Evolutionary conservation across 2,113 vertebrate species (phyloP), one percentile per base, ranked within the genome.

Genomic region (Maccullochella peelii): DNA sequence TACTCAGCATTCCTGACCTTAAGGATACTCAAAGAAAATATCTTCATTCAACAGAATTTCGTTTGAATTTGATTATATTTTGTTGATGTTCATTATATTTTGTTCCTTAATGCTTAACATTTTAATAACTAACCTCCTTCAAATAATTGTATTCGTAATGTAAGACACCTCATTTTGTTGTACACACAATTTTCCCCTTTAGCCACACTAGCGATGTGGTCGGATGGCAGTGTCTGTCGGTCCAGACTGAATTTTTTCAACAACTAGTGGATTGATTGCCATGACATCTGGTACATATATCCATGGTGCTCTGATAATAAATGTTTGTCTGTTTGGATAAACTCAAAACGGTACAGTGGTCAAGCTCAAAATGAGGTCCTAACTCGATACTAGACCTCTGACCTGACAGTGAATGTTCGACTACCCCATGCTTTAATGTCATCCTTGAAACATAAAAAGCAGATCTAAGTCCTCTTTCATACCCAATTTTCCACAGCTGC

Each of bases 1-100:
- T 33, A 58, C 42, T 62, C 21, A 8, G 12, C 76, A 50, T 75
- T 79, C 68, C 36, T 54, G 63, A 88, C 40, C 15, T 77, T 21
- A 6, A 58, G 57, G 79, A 54, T 36, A 57, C 21, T 81, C 57
- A 52, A 18, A 47, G 36, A 65, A 78, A 68, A 82, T 23, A 59
- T 40, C 15, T 23, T 36, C 21, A 47, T 38, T n/a, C n/a, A 16
- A 47, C 15, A 38, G 36, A 9, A 2, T 44, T n/a, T 47, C 2
- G 30, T 65, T 72, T 72, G 12, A 65, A 57, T 55, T 38, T 25
- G 0, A 52, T 62, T 25, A 12, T 11, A 8, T 79, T 59, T 47
- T 14, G 1, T 47, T n/a, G n/a, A n/a, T n/a, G n/a, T n/a, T n/a
- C n/a, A n/a, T n/a, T n/a, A n/a, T n/a, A n/a, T n/a, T n/a, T n/a